Evolutionary conservation across 2,113 vertebrate genomes (phyloP).

Genomic region (Strix uralensis): DNA sequence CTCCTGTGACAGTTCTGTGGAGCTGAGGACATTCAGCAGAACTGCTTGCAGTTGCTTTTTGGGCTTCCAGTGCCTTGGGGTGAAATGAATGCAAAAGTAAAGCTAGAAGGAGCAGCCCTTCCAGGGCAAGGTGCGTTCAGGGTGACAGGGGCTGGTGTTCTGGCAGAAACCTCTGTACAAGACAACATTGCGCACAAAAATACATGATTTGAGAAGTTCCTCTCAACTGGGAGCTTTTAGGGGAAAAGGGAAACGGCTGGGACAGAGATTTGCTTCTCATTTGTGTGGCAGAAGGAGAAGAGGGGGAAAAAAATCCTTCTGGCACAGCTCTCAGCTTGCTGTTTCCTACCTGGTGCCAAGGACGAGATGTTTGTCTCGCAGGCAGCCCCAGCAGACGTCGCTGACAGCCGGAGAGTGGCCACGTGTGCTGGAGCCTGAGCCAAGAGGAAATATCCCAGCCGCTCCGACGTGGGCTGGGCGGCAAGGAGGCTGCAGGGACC

Average conservation of each 20-base stretch:
- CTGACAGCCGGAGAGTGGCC: neutral
- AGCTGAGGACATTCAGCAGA: neutral
- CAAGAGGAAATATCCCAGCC: constrained; percentile 14
- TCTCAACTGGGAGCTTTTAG: neutral
- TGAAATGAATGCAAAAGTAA: neutral
- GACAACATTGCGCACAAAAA: neutral
- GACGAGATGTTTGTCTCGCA: neutral
- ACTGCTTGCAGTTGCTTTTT: neutral
- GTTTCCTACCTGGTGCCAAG: constrained; percentile 31
- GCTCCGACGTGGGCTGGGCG: neutral
- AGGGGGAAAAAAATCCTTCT: neutral
- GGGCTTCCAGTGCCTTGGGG: neutral
- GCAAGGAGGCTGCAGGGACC: neutral
- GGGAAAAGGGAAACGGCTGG: neutral
- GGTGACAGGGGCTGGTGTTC: neutral
- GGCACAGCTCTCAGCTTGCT: neutral
- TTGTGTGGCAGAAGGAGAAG: neutral
- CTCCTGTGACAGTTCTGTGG: neutral
- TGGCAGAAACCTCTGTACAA: neutral
- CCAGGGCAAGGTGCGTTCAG: neutral
- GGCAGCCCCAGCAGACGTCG: neutral
- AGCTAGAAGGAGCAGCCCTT: neutral
- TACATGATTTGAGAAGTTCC: neutral
- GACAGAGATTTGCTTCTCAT: neutral
- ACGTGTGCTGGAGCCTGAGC: neutral